Conservation (phyloP, 1,140 invertebrate genomes). For the Diploscapter pachys region DNA sequence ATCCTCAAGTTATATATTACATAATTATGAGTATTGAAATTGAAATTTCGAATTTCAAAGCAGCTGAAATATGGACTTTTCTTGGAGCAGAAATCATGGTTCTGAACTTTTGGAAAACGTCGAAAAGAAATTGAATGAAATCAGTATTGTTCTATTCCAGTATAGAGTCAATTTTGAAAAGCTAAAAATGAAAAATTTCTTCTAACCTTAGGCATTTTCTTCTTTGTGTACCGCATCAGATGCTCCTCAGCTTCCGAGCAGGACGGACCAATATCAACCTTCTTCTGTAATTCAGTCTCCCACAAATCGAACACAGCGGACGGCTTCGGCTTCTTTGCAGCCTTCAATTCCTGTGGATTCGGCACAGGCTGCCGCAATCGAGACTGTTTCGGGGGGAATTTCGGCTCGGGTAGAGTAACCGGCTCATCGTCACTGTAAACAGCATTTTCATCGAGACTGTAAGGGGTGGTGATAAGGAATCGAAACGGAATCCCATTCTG, state of each 20-base stretch:
- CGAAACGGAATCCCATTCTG: too few relatives aligned
- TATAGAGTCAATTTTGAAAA: too few relatives aligned
- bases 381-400: slow-evolving; percentile 4
- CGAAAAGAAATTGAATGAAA: too few relatives aligned
- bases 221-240: slow-evolving; percentile 25
- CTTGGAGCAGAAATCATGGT: too few relatives aligned
- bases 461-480: too few relatives aligned
- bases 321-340: slow-evolving; percentile 6
- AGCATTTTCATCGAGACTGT: background rate
- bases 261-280: slow-evolving; percentile 7
- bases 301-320: slow-evolving; percentile 28
- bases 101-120: too few relatives aligned
- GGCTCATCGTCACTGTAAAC: background rate
- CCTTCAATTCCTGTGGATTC: slow-evolving; percentile 1
- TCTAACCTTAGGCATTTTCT: slow-evolving; percentile 30
- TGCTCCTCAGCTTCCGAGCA: slow-evolving; percentile 24
- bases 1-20: too few relatives aligned
- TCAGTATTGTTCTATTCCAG: too few relatives aligned
- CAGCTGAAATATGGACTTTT: too few relatives aligned
- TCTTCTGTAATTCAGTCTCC: slow-evolving; percentile 22
- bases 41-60: too few relatives aligned
- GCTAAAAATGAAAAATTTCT: slow-evolving; percentile 19
- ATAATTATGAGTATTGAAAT: too few relatives aligned
- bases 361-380: slow-evolving; percentile 10
- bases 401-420: slow-evolving; percentile 3